Conservation (phyloP, 2,797 vertebrate genomes). For the Leucoraja ocellata region DNA sequence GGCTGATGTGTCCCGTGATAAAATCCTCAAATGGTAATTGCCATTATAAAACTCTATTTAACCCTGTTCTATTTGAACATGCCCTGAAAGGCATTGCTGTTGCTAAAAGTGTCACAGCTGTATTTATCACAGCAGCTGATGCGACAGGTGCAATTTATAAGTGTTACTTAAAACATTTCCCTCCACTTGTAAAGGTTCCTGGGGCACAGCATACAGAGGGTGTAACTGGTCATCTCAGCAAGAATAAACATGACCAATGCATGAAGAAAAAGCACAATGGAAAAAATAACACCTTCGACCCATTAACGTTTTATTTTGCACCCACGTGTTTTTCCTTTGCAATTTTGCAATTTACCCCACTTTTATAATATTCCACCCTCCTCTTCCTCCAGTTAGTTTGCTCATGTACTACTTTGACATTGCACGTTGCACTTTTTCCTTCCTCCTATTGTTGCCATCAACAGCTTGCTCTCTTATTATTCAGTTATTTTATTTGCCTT, state of each 20-base stretch:
- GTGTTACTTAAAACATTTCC: not conserved
- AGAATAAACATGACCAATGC: not conserved
- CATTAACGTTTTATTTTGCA: not conserved
- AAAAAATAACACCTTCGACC: not conserved
- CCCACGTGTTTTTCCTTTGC: not conserved
- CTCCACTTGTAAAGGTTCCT: not conserved
- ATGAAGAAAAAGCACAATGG: no score
- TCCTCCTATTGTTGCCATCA: not conserved
- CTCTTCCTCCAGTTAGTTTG: not conserved
- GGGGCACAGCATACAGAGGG: not conserved
- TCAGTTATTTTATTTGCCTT: no score
- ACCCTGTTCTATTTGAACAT: not conserved
- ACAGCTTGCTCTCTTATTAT: not conserved
- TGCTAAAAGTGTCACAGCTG: not conserved
- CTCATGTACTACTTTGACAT: no score
- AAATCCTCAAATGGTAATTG: not conserved
- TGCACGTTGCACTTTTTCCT: not conserved
- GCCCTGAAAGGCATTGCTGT: not conserved
- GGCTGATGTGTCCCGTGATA: not conserved
- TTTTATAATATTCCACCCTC: no score
- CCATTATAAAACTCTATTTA: not conserved
- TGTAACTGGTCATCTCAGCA: not conserved
- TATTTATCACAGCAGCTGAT: not conserved
- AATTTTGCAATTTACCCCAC: no score
- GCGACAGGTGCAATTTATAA: not conserved